phyloP scores from a whole-genome alignment of 2,113 vertebrate genomes.

The Stomatorhinus ivindoensis region DNA sequence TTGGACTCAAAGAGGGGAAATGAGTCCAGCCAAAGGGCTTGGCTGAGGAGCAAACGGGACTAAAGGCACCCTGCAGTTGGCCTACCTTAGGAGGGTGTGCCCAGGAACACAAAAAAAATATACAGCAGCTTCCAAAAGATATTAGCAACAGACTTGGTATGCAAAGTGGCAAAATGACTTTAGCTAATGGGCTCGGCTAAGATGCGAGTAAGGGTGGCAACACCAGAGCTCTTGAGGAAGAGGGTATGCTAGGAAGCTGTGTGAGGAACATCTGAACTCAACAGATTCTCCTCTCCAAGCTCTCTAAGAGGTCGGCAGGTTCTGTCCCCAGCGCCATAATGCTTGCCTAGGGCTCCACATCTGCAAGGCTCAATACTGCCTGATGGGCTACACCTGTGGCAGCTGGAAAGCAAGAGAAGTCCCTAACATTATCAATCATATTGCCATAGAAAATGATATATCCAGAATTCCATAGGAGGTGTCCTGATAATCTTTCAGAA shows the following conservation, averaged over 20 bases:
- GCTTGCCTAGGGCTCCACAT: not conserved
- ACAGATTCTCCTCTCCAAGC: not conserved
- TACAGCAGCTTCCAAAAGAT: not conserved
- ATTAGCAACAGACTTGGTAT: not conserved
- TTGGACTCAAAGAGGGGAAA: not conserved
- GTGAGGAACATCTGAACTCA: not conserved
- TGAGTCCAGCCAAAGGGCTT: not conserved
- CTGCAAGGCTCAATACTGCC: not conserved
- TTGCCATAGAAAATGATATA: not conserved
- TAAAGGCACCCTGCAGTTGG: not conserved
- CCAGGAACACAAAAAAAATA: not conserved
- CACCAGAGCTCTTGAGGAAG: not conserved
- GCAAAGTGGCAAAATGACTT: not conserved
- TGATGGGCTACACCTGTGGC: not conserved
- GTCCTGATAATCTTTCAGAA: not conserved
- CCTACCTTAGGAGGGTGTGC: not conserved
- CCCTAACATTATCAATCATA: not conserved
- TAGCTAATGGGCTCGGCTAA: not conserved
- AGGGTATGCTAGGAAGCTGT: not conserved
- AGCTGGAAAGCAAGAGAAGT: not conserved
- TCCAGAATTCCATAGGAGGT: not conserved
- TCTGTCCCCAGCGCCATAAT: not conserved
- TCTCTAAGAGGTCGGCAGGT: not conserved
- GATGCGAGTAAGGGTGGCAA: not conserved
- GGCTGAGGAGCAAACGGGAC: not conserved